Evolutionary conservation across 2,113 vertebrate species (phyloP), one percentile per base, ranked within the genome.

Genomic region (Cheirogaleus medius): DNA sequence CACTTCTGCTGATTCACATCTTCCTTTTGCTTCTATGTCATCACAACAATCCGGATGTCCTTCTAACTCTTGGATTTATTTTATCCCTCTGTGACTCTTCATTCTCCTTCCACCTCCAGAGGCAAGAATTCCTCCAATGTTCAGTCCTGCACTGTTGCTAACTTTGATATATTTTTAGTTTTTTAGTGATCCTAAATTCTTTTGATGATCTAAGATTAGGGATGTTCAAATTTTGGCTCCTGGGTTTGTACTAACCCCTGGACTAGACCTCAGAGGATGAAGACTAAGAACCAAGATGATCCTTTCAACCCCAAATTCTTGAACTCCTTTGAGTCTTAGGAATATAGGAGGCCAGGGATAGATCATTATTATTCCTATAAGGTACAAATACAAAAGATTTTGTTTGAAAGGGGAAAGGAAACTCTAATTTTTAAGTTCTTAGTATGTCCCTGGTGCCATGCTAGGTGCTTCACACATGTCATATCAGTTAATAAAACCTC

Each of bases 401-500:
- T 49, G 23, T 52, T 91, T 88, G 17, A 95, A 91, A 69, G 15
- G 90, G 83, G 44, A 91, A 63, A 83, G 37, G n/a, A 93, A 90
- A 47, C 74, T 68, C 29, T 77, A 77, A 82, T 76, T 89, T 90
- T 91, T n/a, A 82, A 82, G 47, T 66, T 91, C 23, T 94, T 64
- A 58, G 21, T 69, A 44, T 92, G 23, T 86, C 17, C 18, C 37
- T 52, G 60, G 6, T 2, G 7, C 21, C 69, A n/a, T 7, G 56
- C 29, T n/a, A 47, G 39, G 34, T 39, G 20, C 27, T 76, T 95
- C 7, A 71, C n/a, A 71, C 58, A 27, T 49, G 27, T 49, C 39
- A 13, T 37, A 71, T 56, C 58, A 89, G 47, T 68, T 73, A 87
- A 60, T 77, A 58, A 90, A 90, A 34, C 18, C 29, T 37, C 20